phyloP scores from a whole-genome alignment of 2,797 vertebrate genomes.

The Sternotherus odoratus region DNA sequence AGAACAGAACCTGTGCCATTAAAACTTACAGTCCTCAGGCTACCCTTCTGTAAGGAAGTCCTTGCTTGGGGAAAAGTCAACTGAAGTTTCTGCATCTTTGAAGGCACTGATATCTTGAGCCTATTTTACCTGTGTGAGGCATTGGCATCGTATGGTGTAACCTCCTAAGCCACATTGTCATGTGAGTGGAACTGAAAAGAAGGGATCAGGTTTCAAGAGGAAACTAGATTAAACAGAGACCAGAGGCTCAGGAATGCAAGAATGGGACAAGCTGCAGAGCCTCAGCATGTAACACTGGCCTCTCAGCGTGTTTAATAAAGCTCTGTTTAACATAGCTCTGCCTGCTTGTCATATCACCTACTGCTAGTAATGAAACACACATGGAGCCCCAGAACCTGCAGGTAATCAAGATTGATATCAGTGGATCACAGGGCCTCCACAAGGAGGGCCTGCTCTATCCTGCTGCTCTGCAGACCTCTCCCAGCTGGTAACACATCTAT shows the following conservation, averaged over 20 bases:
- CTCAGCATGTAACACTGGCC: neutral
- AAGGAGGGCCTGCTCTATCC: neutral
- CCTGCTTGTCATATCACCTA: neutral
- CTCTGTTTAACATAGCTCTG: neutral
- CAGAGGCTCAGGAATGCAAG: neutral
- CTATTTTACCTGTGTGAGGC: neutral
- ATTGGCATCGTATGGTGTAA: neutral
- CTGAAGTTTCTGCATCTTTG: neutral
- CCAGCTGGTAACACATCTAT: neutral
- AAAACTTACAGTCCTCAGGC: neutral
- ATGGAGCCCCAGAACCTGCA: neutral
- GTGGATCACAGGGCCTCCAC: neutral
- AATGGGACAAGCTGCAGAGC: neutral
- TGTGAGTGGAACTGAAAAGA: neutral
- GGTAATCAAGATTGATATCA: neutral
- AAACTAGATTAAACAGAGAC: neutral
- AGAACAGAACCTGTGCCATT: neutral
- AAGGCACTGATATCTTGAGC: neutral
- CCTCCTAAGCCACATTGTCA: neutral
- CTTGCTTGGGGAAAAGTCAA: neutral
- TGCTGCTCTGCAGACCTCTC: neutral
- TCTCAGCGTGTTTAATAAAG: neutral
- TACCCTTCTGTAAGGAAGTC: neutral
- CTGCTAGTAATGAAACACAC: neutral
- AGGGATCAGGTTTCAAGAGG: neutral